A percentile compares a stretch with the other conserved stretches of the same genome.
Conservation (phyloP, 2,888 invertebrate species). For the Tuta absoluta region DNA sequence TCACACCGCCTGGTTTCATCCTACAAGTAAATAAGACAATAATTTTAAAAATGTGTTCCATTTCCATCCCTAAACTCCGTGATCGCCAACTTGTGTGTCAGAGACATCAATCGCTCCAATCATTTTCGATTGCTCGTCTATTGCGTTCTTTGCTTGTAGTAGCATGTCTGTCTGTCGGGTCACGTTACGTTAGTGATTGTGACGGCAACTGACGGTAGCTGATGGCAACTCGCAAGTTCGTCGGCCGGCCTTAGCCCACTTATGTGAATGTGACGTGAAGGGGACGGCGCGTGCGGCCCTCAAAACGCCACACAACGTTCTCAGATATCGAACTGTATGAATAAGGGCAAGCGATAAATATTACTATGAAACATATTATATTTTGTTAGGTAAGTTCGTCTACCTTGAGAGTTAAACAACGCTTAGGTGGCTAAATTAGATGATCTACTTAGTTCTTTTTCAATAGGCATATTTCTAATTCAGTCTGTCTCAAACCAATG, state of each 20-base stretch:
- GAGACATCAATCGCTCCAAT: too few species aligned
- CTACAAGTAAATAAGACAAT: too few species aligned
- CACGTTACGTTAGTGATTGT: slow-evolving; percentile 46
- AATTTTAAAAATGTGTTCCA: too few species aligned
- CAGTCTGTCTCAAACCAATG: too few species aligned
- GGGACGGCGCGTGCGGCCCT: slow-evolving; percentile 50
- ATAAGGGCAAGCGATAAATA: background rate
- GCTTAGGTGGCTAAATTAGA: too few species aligned
- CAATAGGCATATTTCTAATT: too few species aligned
- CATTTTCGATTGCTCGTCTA: background rate
- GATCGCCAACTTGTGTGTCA: too few species aligned
- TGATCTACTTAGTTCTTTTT: too few species aligned
- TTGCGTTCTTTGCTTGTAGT: background rate
- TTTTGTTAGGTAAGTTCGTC: background rate
- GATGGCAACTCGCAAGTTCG: slow-evolving; percentile 55
- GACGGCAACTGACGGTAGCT: slow-evolving; percentile 36
- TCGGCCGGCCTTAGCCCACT: slow-evolving; percentile 78
- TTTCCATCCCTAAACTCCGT: too few species aligned
- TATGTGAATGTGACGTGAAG: slow-evolving; percentile 69
- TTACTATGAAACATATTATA: background rate
- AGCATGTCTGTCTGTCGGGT: slow-evolving; percentile 40
- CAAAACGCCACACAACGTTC: slow-evolving; percentile 11
- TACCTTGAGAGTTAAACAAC: background rate
- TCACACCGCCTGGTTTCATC: too few species aligned
- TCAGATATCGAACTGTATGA: background rate